These are phyloP conservation scores for Eumaeus atala DNA, from an alignment of 1,140 invertebrate species.

Conservation along the genomic window DNA sequence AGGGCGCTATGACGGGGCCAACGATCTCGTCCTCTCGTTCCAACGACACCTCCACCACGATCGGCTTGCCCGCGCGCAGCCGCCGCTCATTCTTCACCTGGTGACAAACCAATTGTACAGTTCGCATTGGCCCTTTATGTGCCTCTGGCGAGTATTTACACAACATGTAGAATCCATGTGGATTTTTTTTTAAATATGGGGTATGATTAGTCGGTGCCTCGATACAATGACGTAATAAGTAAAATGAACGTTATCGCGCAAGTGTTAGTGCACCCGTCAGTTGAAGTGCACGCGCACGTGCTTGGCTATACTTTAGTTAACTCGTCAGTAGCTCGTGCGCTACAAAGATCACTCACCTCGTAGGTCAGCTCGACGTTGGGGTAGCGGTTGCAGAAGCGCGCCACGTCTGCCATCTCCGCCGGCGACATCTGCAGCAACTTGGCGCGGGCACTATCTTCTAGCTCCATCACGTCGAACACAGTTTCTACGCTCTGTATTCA, in stretches of 20 bases:
- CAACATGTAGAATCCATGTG: too few species aligned
- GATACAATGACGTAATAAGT: too few species aligned
- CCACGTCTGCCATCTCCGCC: conserved; percentile 96
- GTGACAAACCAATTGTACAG: conserved; percentile 10
- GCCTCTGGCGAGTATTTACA: too few species aligned
- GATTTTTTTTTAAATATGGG: too few species aligned
- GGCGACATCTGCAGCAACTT: conserved; percentile 90
- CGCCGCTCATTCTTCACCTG: conserved; percentile 53
- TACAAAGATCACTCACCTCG: conserved; percentile 85
- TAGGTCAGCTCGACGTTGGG: conserved; percentile 98
- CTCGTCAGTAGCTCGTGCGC: too few species aligned
- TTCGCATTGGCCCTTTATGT: neutral
- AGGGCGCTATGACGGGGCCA: conserved; percentile 97
- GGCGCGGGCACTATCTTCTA: conserved; percentile 95
- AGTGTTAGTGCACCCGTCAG: too few species aligned
- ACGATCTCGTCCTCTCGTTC: conserved; percentile 98
- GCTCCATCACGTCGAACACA: conserved; percentile 98
- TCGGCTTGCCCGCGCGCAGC: conserved; percentile 55
- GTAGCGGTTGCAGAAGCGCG: conserved; percentile 98
- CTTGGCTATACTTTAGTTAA: too few species aligned
- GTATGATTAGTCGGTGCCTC: too few species aligned
- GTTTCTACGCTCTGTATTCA: conserved; percentile 86
- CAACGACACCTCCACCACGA: conserved; percentile 84
- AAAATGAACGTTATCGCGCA: too few species aligned
- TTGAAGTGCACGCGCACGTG: too few species aligned